Evolutionary conservation across 1,140 invertebrate genomes (phyloP).

Genomic region (Pseudomyrmex dendroicus): DNA sequence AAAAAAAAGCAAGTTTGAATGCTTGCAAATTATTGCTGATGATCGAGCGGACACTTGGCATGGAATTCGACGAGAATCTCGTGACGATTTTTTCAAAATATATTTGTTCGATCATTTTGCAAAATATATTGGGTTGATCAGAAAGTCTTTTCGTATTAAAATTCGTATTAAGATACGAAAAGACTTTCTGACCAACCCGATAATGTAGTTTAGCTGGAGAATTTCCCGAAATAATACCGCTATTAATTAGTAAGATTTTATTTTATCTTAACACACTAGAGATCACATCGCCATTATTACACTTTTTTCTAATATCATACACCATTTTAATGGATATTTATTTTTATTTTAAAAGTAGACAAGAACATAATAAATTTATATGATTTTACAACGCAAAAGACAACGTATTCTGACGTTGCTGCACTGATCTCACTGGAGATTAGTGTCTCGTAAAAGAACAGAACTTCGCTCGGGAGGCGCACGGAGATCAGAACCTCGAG

Average conservation of each 20-base stretch:
- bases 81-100: conserved; percentile 63
- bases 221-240: conserved; percentile 65
- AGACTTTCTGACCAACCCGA: no score
- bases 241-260: conserved; percentile 68
- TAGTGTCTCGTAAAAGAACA: conserved; percentile 59
- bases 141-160: no score
- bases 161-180: conserved; percentile 1
- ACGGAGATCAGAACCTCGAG: conserved; percentile 61
- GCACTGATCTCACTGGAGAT: conserved; percentile 65
- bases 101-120: conserved; percentile 68
- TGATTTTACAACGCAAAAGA: conserved; percentile 57
- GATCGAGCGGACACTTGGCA: conserved; percentile 62
- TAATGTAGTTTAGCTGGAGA: conserved; percentile 47
- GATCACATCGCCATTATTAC: no score
- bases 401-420: conserved; percentile 74
- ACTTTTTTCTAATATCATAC: no score
- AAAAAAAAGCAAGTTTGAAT: conserved; percentile 15
- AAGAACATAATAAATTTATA: conserved; percentile 60
- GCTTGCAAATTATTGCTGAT: conserved; percentile 69
- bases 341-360: conserved; percentile 67
- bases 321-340: neutral
- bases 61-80: conserved; percentile 59
- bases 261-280: no score
- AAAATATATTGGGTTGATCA: no score
- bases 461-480: conserved; percentile 40